Evolutionary conservation across 2,113 vertebrate genomes (phyloP).

Genomic region (Pelusios castaneus): DNA sequence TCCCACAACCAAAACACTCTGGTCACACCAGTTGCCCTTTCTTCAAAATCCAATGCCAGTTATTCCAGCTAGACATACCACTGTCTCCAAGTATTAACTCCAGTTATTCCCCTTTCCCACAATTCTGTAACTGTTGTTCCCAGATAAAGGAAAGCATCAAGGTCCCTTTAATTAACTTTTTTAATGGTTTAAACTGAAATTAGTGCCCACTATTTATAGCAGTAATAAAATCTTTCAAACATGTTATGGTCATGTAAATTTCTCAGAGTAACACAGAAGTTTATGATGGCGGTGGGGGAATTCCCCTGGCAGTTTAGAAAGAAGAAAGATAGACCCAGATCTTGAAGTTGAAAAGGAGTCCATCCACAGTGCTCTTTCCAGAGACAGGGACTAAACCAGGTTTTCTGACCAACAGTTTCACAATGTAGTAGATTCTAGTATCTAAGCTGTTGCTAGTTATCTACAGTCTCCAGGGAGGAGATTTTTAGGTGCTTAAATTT

Average conservation of each 20-base stretch:
- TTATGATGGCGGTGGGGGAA: neutral
- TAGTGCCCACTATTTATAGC: fast-evolving
- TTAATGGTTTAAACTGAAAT: neutral
- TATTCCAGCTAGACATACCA: neutral
- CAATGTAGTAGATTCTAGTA: neutral
- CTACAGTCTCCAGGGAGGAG: neutral
- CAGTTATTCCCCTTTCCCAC: neutral
- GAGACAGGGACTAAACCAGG: neutral
- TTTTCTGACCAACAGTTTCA: neutral
- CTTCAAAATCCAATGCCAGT: neutral
- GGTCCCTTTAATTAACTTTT: neutral
- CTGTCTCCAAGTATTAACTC: neutral
- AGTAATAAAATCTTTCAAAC: neutral
- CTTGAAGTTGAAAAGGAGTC: fast-evolving
- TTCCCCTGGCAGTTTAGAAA: neutral
- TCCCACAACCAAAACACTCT: neutral
- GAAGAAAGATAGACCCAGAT: neutral
- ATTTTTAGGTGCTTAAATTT: neutral
- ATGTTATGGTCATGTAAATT: neutral
- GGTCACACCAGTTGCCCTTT: neutral
- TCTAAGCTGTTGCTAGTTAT: neutral
- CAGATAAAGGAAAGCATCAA: neutral
- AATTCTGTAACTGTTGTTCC: neutral
- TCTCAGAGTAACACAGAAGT: fast-evolving
- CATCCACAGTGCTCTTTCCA: neutral